Conservation (phyloP, 2,113 vertebrate species). For the Pampusana beccarii region DNA sequence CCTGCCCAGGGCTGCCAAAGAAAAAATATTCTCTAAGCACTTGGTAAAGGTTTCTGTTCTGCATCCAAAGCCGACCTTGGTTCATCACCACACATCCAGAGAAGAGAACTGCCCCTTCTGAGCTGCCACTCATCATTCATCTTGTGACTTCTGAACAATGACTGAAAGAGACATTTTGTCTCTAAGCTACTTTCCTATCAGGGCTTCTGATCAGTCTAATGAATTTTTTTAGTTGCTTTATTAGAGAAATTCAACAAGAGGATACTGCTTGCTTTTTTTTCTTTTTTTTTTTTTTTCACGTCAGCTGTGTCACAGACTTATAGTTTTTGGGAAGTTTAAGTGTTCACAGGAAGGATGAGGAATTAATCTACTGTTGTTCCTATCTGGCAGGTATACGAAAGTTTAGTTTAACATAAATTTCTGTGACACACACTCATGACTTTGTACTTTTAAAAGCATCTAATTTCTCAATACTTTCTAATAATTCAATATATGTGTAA, state of each 20-base stretch:
- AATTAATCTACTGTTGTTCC: not conserved
- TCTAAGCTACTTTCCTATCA: not conserved
- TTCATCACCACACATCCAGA: not conserved
- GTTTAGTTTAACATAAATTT: not conserved
- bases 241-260: not conserved
- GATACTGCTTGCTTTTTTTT: fast-evolving
- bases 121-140: not conserved
- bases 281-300: fast-evolving
- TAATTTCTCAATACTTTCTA: not conserved
- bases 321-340: not conserved
- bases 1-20: not conserved
- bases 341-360: not conserved
- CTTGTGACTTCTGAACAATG: not conserved
- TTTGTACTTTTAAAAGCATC: not conserved
- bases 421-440: not conserved
- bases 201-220: not conserved
- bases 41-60: not conserved
- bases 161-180: not conserved
- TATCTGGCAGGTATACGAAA: not conserved
- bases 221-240: not conserved
- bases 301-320: no score
- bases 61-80: not conserved
- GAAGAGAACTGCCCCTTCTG: not conserved
- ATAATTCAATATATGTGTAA: not conserved
- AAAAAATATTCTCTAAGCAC: not conserved